A percentile compares a stretch with the other conserved stretches of the same genome.
Conservation (phyloP, 2,113 vertebrate species). For the Phoxinus phoxinus region DNA sequence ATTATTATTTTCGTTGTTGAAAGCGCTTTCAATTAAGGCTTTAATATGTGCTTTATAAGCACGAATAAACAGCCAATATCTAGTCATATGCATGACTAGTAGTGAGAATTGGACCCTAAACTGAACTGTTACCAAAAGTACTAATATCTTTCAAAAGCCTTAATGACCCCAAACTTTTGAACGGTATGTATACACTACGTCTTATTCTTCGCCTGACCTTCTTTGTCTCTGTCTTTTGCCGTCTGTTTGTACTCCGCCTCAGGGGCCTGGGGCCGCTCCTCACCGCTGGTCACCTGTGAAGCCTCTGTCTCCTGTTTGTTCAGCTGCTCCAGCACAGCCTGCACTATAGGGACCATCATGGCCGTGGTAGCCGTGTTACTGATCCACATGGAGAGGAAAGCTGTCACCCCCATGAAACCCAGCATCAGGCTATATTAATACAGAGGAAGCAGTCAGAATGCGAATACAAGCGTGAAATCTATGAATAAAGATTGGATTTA, state of each 20-base stretch:
- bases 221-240: slow-evolving; percentile 67
- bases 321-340: slow-evolving; percentile 89
- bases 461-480: not conserved
- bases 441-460: not conserved
- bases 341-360: slow-evolving; percentile 97
- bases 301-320: slow-evolving; percentile 68
- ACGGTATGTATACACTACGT: not conserved
- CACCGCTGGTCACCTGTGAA: slow-evolving; percentile 63
- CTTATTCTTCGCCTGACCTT: slow-evolving; percentile 65
- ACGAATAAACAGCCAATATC: too few species aligned
- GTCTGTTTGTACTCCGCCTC: slow-evolving; percentile 68
- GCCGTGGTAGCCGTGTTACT: slow-evolving; percentile 96
- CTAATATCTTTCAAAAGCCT: not conserved
- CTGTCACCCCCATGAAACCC: slow-evolving; percentile 93
- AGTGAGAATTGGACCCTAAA: too few species aligned
- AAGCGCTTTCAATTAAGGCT: not conserved
- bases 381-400: slow-evolving; percentile 99
- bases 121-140: not conserved
- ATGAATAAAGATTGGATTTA: not conserved
- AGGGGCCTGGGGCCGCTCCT: slow-evolving; percentile 61
- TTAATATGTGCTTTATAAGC: too few species aligned
- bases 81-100: too few species aligned
- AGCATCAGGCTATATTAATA: slow-evolving; percentile 85
- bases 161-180: not conserved
- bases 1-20: not conserved